Conservation (phyloP, 2,113 vertebrate species). For the Ceyx cyanopectus region DNA sequence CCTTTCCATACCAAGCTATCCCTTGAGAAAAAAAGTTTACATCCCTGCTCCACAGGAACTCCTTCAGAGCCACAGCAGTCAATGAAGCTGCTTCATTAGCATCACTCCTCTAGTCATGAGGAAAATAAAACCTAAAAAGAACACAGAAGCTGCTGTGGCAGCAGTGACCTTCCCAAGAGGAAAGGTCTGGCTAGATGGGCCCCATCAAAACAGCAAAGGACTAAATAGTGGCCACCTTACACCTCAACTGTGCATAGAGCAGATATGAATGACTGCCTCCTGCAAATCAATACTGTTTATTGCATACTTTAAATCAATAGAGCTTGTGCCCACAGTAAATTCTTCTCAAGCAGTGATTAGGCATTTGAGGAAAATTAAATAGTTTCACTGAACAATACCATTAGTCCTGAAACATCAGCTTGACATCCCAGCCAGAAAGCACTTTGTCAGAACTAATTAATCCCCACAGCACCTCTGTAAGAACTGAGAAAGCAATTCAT, state of each 20-base stretch:
- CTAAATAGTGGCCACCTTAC: neutral
- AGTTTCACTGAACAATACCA: constrained; percentile 58
- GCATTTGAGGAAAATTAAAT: constrained; percentile 50
- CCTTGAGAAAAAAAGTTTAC: neutral
- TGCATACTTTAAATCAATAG: constrained; percentile 58
- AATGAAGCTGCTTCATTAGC: neutral
- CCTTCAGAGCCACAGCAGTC: neutral
- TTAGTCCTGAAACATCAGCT: constrained; percentile 66
- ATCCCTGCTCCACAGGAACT: neutral
- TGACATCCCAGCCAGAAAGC: constrained; percentile 55
- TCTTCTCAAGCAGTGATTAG: constrained; percentile 56
- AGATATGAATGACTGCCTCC: constrained; percentile 31
- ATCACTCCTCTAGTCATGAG: neutral
- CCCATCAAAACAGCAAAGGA: neutral
- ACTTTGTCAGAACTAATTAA: constrained; percentile 68
- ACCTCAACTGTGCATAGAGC: neutral
- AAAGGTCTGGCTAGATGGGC: neutral
- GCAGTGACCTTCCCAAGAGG: neutral
- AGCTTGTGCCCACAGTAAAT: constrained; percentile 16
- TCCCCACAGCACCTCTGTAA: constrained; percentile 42
- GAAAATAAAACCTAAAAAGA: neutral
- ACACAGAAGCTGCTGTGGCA: neutral
- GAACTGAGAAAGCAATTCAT: constrained; percentile 49
- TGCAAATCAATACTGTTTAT: constrained; percentile 49
- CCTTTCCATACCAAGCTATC: neutral